phyloP scores from a whole-genome alignment of 2,888 invertebrate genomes.

The Petrolisthes cinctipes region DNA sequence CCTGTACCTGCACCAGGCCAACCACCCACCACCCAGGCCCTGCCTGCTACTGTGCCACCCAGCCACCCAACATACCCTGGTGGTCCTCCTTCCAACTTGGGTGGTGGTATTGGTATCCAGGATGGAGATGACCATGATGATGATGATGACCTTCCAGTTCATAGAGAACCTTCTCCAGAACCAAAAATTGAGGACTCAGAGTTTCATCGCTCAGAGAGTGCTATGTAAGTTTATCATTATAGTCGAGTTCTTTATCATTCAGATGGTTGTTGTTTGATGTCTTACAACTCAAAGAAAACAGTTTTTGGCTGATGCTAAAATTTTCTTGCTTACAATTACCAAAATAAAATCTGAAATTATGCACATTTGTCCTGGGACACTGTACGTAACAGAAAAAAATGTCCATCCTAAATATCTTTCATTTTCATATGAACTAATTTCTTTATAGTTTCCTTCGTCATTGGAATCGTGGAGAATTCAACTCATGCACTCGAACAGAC shows the following conservation, averaged over 20 bases:
- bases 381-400: no score
- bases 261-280: not conserved
- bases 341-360: no score
- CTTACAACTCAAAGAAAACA: not conserved
- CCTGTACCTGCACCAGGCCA: constrained; percentile 37
- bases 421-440: constrained; percentile 8
- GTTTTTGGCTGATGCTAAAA: no score
- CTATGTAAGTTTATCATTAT: constrained; percentile 74
- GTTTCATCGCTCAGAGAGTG: constrained; percentile 94
- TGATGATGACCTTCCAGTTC: constrained; percentile 56
- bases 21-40: constrained; percentile 64
- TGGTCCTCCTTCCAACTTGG: constrained; percentile 51
- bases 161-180: constrained; percentile 76
- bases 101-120: constrained; percentile 52
- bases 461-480: constrained; percentile 95
- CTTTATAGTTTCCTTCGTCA: constrained; percentile 82
- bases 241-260: not conserved
- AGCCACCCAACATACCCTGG: constrained; percentile 51
- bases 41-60: constrained; percentile 63
- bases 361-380: no score
- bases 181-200: constrained; percentile 95
- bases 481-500: constrained; percentile 95
- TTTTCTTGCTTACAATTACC: no score
- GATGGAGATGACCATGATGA: constrained; percentile 56
- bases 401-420: not conserved